Evolutionary conservation across 2,797 vertebrate species (phyloP), one percentile per base, ranked within the genome.

Genomic region (Thaleichthys pacificus): DNA sequence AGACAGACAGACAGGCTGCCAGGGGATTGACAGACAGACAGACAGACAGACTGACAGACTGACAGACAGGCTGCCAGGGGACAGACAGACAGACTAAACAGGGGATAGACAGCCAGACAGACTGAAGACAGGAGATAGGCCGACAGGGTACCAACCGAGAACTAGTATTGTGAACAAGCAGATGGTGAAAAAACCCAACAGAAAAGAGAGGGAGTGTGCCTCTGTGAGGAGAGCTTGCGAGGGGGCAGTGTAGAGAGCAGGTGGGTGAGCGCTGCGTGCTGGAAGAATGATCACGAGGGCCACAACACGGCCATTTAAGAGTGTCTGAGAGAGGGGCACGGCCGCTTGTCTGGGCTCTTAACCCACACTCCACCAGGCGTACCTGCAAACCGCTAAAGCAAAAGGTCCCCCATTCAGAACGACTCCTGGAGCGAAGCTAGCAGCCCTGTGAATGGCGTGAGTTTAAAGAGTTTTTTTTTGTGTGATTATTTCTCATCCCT

Each of bases 401-500:
- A 61, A 61, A 12, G 21, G 21, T 11, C 7, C 22, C 11, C 58
- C 21, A 24, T 22, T 30, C 61, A 32, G 15, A 17, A 30, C 1
- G 26, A 5, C 30, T 32, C 26, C 17, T 7, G 28, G 3, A 35
- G 28, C 26, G 1, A 28, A 26, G 22, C 26, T 15, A 32, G 22
- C 61, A 19, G 26, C 61, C 22, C 22, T 24, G 22, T 61, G 58
- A 61, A 61, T 63, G 26, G 14, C 17, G 4, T 17, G 26, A 26
- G 4, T 63, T 63, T 63, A 63, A 63, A 63, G 24, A 67, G 22
- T 4, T 15, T 4, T 15, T 15, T 17, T 51, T 28, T 28, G 42
- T 47, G 42, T 67, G 14, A 51, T 51, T 54, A 51, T 51, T 24
- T 66, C 35, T n/a, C 21, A 80, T 77, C 79, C 75, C 51, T 64